Evolutionary conservation across 2,113 vertebrate genomes (phyloP).

Genomic region (Lanius ludovicianus): DNA sequence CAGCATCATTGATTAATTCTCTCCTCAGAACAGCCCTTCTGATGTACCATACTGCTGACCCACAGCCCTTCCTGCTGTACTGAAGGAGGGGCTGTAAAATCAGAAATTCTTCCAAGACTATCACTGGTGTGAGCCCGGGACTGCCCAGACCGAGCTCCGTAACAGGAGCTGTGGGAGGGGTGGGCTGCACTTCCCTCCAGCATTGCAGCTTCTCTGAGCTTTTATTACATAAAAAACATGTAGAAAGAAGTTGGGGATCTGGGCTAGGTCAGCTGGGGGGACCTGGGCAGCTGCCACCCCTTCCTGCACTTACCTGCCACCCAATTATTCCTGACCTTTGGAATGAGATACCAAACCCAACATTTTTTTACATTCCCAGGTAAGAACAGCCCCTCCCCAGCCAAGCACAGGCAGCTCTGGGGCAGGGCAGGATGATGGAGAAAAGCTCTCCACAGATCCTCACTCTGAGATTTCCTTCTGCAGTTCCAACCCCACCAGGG

Average conservation of each 20-base stretch:
- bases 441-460: background rate
- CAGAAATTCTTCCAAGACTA: background rate
- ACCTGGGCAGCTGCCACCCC: background rate
- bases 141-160: fast-evolving
- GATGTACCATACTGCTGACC: fast-evolving
- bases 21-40: background rate
- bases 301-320: background rate
- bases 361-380: background rate
- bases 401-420: background rate
- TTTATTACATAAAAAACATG: background rate
- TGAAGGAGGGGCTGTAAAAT: background rate
- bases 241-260: background rate
- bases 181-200: background rate
- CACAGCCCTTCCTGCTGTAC: background rate
- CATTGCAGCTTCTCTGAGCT: background rate
- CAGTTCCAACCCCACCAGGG: fast-evolving
- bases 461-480: fast-evolving
- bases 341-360: background rate
- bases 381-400: background rate
- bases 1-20: background rate
- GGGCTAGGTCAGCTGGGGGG: background rate
- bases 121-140: background rate
- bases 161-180: background rate
- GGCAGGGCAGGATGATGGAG: background rate
- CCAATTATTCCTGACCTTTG: fast-evolving